These are phyloP conservation scores for Rafetus swinhoei DNA, from an alignment of 2,113 vertebrate genomes.

Conservation along the genomic window DNA sequence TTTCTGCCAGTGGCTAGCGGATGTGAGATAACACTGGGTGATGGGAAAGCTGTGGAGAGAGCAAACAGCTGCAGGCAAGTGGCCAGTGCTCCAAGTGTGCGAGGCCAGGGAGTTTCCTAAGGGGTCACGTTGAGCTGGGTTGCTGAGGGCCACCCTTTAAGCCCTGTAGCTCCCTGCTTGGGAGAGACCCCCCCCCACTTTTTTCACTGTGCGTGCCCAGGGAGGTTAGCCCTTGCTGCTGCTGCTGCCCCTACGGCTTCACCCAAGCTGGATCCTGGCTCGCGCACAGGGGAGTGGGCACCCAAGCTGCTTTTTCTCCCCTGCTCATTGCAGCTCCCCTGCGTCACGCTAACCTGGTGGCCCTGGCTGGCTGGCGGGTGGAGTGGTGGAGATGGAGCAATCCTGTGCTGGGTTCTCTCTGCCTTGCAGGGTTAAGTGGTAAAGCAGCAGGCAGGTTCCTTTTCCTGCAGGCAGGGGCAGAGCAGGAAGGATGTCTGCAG, in stretches of 20 bases:
- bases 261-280: not conserved
- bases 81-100: not conserved
- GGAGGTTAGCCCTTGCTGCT: not conserved
- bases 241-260: no score
- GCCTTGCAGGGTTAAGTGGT: not conserved
- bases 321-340: not conserved
- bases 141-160: not conserved
- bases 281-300: not conserved
- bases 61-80: not conserved
- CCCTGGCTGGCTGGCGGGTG: not conserved
- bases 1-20: not conserved
- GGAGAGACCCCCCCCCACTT: not conserved
- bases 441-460: not conserved
- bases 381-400: no score
- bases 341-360: not conserved
- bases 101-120: not conserved
- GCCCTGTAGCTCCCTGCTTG: not conserved
- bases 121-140: not conserved
- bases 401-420: not conserved
- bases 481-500: not conserved
- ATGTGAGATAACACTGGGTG: not conserved
- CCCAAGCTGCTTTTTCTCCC: not conserved
- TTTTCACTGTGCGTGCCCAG: not conserved
- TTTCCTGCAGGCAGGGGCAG: not conserved
- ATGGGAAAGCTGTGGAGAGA: not conserved